A percentile compares a stretch with the other conserved stretches of the same genome.
phyloP scores from a whole-genome alignment of 2,113 vertebrate species.

The Aix galericulata region DNA sequence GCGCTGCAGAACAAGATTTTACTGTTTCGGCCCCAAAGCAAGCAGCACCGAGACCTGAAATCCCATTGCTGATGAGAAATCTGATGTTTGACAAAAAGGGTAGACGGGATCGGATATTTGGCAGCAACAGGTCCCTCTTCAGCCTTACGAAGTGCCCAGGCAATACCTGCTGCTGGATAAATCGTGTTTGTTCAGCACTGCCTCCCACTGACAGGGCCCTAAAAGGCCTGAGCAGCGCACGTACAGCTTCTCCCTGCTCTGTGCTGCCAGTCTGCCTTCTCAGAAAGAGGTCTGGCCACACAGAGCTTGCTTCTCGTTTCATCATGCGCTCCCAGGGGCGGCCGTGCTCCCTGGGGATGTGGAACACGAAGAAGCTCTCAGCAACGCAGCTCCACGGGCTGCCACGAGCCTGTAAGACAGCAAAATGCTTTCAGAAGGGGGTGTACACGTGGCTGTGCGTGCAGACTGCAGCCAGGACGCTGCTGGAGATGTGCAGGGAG shows the following conservation, averaged over 20 bases:
- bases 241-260: background rate
- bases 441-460: too few species aligned
- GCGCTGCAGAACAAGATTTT: background rate
- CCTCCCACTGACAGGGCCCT: background rate
- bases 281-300: background rate
- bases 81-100: background rate
- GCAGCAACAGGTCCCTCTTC: background rate
- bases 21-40: background rate
- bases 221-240: rapidly evolving
- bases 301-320: background rate
- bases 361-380: background rate
- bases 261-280: background rate
- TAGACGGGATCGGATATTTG: rapidly evolving
- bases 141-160: background rate
- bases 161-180: background rate
- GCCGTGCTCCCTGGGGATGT: background rate
- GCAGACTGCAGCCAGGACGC: too few species aligned
- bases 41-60: background rate
- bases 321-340: background rate
- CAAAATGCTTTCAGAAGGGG: too few species aligned
- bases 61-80: background rate
- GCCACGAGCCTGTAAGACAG: background rate
- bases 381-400: background rate
- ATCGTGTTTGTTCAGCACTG: background rate
- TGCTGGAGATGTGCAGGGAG: too few species aligned